Percentiles rank a stretch among this genome's conserved stretches.
These are phyloP conservation scores for Hemaris fuciformis DNA, from an alignment of 2,888 invertebrate species.

Conservation along the genomic window DNA sequence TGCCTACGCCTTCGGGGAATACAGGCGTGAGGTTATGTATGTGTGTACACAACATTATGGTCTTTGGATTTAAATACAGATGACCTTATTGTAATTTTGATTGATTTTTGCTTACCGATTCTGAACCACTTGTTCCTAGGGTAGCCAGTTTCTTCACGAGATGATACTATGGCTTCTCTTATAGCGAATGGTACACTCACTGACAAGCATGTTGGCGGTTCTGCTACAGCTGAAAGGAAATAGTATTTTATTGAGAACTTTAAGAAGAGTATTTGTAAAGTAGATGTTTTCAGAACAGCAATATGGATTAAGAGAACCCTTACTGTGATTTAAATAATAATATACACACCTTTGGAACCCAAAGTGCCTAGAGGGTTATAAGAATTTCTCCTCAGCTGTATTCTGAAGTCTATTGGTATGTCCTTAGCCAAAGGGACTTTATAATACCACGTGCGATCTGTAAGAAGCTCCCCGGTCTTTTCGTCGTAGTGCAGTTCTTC, in stretches of 20 bases:
- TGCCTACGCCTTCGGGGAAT: too few relatives aligned
- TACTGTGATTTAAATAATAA: too few relatives aligned
- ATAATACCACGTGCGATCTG: slow-evolving; percentile 90
- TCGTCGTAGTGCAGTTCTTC: slow-evolving; percentile 86
- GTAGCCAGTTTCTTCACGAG: slow-evolving; percentile 81
- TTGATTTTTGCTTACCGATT: slow-evolving; percentile 78
- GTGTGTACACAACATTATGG: too few relatives aligned
- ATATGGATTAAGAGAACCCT: too few relatives aligned
- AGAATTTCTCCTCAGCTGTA: slow-evolving; percentile 84
- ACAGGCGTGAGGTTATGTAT: too few relatives aligned
- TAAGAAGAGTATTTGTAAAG: too few relatives aligned
- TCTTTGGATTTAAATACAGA: too few relatives aligned
- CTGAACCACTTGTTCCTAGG: slow-evolving; percentile 79
- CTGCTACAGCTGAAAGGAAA: slow-evolving; percentile 75
- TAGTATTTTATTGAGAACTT: too few relatives aligned
- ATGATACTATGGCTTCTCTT: slow-evolving; percentile 83
- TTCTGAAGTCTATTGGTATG: slow-evolving; percentile 88
- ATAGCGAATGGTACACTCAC: slow-evolving; percentile 81
- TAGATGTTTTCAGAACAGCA: too few relatives aligned
- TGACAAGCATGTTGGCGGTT: slow-evolving; percentile 74
- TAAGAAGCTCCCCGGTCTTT: slow-evolving; percentile 85
- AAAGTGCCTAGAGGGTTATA: slow-evolving; percentile 81
- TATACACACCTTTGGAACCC: slow-evolving; percentile 59
- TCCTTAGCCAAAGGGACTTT: slow-evolving; percentile 88
- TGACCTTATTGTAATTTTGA: too few relatives aligned